Evolutionary conservation across 2,888 invertebrate genomes (phyloP), one percentile per base, ranked within the genome.

Genomic region (Cephus sareptanus): DNA sequence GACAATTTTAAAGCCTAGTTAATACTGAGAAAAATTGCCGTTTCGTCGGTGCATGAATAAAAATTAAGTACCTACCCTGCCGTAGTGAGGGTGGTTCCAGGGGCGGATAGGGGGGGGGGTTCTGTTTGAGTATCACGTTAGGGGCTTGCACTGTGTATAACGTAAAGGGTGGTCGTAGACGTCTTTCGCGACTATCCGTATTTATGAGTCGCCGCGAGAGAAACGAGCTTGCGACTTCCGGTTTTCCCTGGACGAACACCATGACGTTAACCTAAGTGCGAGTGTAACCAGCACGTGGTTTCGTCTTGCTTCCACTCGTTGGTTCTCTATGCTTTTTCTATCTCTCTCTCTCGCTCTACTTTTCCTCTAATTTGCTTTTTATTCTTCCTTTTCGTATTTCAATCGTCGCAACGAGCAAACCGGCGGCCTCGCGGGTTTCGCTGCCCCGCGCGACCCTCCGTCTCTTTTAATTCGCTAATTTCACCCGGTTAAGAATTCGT

Each of bases 21-120:
- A 91, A 90, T 90, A 83, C 90, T 76, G 88, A 87, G 91, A 91
- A 91, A 91, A 91, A 91, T 91, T 90, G 90, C 90, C 89, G 84
- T 88, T 88, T 89, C 88, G 90, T 83, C 85, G 88, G 88, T 84
- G 89, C 90, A 91, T 91, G 91, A 91, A 91, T 91, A 91, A 91
- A 91, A 91, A 91, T 90, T 87, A 89, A 87, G 84, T 79, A 74
- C 69, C 75, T 69, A 75, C 71, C 56, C 23, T 56, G 6, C 56
- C 56, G 23, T 9, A 1, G 9, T 6, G 0, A 23, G 56, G 56
- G 6, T 23, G 56, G 56, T 56, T 56, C 0, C 23, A 15, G 23
- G 40, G 56, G 9, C 2, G 15, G 9, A 1, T 9, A 9, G 23
- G 23, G 15, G 23, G 23, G 15, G 40, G 23, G 56, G 4, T 23